Percentiles rank a stretch among this genome's conserved stretches.
Conservation (phyloP, 2,797 vertebrate species). For the Eulemur rubriventer region DNA sequence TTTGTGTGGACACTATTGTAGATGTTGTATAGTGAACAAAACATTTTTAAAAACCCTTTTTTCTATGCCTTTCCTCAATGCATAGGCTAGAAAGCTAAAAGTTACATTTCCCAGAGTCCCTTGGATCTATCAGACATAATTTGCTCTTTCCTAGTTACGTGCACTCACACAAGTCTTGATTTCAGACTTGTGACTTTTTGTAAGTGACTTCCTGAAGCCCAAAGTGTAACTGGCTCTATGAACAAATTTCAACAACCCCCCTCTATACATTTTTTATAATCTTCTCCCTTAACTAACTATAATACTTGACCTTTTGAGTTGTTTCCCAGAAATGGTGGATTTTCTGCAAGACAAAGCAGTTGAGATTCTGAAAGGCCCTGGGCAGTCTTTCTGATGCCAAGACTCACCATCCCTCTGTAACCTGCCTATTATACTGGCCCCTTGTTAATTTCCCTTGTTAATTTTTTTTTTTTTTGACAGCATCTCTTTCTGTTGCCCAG, state of each 20-base stretch:
- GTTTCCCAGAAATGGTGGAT: neutral
- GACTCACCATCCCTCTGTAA: neutral
- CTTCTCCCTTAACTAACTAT: neutral
- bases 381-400: neutral
- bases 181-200: neutral
- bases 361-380: neutral
- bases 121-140: constrained; percentile 23
- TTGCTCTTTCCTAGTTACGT: neutral
- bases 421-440: neutral
- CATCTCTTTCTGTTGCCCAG: too few species aligned
- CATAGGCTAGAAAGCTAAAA: neutral
- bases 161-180: neutral
- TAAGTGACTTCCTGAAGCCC: neutral
- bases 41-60: neutral
- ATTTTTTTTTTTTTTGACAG: neutral
- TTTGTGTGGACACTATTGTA: neutral
- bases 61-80: neutral
- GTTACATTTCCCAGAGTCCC: neutral
- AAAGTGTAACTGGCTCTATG: too few species aligned
- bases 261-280: neutral
- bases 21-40: neutral
- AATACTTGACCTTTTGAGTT: neutral
- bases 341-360: neutral
- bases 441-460: neutral
- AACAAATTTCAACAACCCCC: too few species aligned